A percentile compares a stretch with the other conserved stretches of the same genome.
Evolutionary conservation across 2,888 invertebrate genomes (phyloP).

Genomic region (Mesorhabditis belari): DNA sequence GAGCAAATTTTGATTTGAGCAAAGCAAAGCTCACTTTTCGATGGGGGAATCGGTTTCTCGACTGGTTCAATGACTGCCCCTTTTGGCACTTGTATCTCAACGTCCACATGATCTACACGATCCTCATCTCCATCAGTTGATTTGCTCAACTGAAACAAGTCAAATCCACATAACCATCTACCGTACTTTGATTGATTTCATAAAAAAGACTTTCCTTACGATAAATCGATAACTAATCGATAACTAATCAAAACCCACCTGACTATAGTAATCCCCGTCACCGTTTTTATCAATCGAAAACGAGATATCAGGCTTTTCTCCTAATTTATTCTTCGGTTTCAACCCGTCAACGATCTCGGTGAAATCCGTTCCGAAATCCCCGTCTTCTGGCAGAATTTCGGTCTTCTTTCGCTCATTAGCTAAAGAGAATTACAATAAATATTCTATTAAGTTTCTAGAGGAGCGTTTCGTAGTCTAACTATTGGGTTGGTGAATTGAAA

Average conservation of each 20-base stretch:
- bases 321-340: slow-evolving; percentile 15
- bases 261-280: slow-evolving; percentile 37
- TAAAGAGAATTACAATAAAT: not conserved
- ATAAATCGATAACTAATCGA: too few species aligned
- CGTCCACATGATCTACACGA: slow-evolving; percentile 15
- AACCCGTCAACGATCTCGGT: slow-evolving; percentile 32
- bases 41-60: not conserved
- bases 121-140: slow-evolving; percentile 15
- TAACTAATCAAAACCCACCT: too few species aligned
- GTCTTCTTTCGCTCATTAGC: slow-evolving; percentile 22
- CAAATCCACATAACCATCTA: not conserved
- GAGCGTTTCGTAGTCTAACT: too few species aligned
- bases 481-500: too few species aligned
- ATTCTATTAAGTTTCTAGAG: not conserved
- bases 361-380: slow-evolving; percentile 48
- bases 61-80: slow-evolving; percentile 9
- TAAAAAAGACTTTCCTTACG: too few species aligned
- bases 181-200: too few species aligned
- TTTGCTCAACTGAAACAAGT: slow-evolving; percentile 11
- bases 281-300: slow-evolving; percentile 24
- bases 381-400: slow-evolving; percentile 35
- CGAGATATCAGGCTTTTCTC: slow-evolving; percentile 16
- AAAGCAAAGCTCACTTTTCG: too few species aligned
- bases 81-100: too few species aligned
- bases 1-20: not conserved